Conservation (phyloP, 2,797 vertebrate genomes). For the Halcyon badia region DNA sequence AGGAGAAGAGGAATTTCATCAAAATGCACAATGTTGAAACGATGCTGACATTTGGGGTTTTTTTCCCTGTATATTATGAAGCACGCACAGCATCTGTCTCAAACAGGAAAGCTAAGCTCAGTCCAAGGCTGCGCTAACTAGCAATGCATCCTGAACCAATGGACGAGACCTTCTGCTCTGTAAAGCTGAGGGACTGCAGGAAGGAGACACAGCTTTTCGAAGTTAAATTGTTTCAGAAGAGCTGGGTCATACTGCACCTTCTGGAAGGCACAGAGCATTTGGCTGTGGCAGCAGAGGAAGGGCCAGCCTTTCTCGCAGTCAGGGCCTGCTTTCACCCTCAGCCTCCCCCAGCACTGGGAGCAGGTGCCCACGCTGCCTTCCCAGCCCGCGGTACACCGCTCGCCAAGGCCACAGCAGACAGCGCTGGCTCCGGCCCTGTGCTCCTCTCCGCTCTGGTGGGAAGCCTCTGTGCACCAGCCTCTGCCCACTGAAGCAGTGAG, state of each 20-base stretch:
- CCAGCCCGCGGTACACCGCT: neutral
- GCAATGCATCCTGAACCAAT: neutral
- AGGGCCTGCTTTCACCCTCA: neutral
- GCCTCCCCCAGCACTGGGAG: neutral
- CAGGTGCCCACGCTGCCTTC: neutral
- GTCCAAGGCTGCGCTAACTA: neutral
- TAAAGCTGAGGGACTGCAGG: neutral
- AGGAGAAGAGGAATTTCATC: neutral
- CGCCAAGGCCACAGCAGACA: neutral
- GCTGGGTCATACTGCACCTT: neutral
- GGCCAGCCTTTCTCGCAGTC: neutral
- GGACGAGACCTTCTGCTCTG: neutral
- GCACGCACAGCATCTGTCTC: neutral
- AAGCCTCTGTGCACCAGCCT: neutral
- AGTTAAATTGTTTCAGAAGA: neutral
- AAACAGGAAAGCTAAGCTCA: neutral
- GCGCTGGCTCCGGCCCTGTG: neutral
- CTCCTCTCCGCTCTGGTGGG: neutral
- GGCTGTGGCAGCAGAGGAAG: neutral
- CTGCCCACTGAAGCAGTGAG: neutral
- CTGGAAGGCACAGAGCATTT: neutral
- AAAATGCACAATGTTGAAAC: neutral
- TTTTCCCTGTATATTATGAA: neutral
- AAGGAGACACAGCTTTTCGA: neutral
- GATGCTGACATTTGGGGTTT: fast-evolving